Evolutionary conservation across 2,113 vertebrate genomes (phyloP).

Genomic region (Etheostoma cragini): DNA sequence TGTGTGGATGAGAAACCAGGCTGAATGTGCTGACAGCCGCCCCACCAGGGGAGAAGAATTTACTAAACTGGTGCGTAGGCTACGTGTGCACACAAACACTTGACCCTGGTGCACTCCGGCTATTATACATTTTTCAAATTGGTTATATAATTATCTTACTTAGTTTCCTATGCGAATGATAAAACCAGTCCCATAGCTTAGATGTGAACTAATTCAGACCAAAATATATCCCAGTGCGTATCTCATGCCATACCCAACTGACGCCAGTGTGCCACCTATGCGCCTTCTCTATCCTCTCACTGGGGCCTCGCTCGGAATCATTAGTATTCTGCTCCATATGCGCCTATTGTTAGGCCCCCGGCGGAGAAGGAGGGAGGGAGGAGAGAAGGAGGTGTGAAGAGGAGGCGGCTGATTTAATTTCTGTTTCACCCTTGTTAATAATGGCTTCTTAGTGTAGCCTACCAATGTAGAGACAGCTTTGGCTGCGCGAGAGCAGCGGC

Average conservation of each 20-base stretch:
- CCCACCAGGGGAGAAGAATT: constrained; percentile 9
- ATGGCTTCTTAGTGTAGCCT: constrained; percentile 54
- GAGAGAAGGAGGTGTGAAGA: constrained; percentile 56
- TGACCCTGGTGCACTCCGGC: neutral
- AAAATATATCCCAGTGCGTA: neutral
- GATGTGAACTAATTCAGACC: neutral
- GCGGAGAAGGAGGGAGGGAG: constrained; percentile 56
- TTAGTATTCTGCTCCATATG: constrained; percentile 86
- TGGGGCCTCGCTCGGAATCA: constrained; percentile 64
- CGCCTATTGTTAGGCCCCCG: constrained; percentile 82
- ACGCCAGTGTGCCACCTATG: constrained; percentile 29
- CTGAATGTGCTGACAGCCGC: constrained; percentile 54
- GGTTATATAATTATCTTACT: neutral
- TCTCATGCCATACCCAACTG: neutral
- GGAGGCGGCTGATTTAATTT: constrained; percentile 80
- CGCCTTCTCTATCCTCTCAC: constrained; percentile 31
- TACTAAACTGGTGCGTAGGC: neutral
- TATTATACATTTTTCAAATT: neutral
- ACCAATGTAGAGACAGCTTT: constrained; percentile 24
- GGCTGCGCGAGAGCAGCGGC: neutral
- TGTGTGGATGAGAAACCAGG: constrained; percentile 12
- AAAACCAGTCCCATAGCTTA: neutral
- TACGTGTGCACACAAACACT: neutral
- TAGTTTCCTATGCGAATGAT: neutral
- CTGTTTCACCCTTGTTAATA: constrained; percentile 69